Conservation (phyloP, 2,888 invertebrate species). For the Drosophila percnosoma region DNA sequence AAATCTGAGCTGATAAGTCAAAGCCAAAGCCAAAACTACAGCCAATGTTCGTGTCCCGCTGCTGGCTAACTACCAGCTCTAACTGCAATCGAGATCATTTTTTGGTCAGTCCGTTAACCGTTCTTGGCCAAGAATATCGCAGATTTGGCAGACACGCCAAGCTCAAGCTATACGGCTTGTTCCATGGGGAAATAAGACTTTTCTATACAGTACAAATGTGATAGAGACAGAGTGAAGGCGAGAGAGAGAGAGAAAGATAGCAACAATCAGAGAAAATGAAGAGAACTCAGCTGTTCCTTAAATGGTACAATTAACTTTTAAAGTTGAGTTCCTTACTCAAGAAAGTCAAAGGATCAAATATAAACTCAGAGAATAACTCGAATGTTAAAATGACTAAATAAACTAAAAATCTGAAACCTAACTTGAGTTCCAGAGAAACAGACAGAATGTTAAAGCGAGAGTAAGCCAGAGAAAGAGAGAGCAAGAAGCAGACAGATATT, state of each 20-base stretch:
- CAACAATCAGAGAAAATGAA: background rate
- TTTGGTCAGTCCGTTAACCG: slow-evolving; percentile 63
- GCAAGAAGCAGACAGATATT: background rate
- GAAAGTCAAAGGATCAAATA: background rate
- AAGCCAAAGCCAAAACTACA: slow-evolving; percentile 18
- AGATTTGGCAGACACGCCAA: slow-evolving; percentile 70
- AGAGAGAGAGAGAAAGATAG: background rate
- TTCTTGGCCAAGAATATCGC: slow-evolving; percentile 66
- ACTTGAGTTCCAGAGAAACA: background rate
- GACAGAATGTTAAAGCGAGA: background rate
- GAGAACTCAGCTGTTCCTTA: background rate
- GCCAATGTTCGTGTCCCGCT: slow-evolving; percentile 63
- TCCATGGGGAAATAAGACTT: slow-evolving; percentile 14
- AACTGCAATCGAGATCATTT: slow-evolving; percentile 63
- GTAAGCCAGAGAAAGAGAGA: background rate
- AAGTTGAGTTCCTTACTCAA: background rate
- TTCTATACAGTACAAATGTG: slow-evolving; percentile 1
- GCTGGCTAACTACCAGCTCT: slow-evolving; percentile 40
- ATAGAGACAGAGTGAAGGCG: background rate
- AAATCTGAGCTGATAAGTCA: slow-evolving; percentile 11
- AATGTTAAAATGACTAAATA: background rate
- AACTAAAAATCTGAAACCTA: background rate
- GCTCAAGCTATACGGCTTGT: slow-evolving; percentile 7
- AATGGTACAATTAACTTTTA: background rate
- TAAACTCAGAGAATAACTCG: background rate